Percentiles rank a stretch among this genome's conserved stretches.
These are phyloP conservation scores for Stenichneumon culpator DNA, from an alignment of 2,888 invertebrate species.

Conservation along the genomic window DNA sequence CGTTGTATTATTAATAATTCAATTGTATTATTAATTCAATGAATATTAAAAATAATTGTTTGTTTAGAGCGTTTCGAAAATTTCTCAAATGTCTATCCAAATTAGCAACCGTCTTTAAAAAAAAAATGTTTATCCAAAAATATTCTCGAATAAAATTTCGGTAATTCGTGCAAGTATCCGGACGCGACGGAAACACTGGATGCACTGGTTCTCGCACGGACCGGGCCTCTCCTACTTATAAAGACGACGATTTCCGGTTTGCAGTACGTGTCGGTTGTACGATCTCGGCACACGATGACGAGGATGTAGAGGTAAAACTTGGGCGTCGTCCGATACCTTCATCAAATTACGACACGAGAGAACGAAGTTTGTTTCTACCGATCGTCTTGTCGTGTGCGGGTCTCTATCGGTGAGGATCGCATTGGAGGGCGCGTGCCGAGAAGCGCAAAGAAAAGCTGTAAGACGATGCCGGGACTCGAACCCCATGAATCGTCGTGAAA, in stretches of 20 bases:
- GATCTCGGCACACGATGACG: constrained; percentile 70
- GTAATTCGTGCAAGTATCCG: not conserved
- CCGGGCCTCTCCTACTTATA: constrained; percentile 72
- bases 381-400: constrained; percentile 16
- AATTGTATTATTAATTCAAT: no score
- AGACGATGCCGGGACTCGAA: constrained; percentile 25
- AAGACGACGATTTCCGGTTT: constrained; percentile 69
- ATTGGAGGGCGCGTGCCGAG: constrained; percentile 50
- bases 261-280: constrained; percentile 67
- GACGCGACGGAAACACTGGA: not conserved
- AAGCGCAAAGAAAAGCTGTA: constrained; percentile 34
- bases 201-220: constrained; percentile 42
- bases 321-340: constrained; percentile 70
- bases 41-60: not conserved
- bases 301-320: constrained; percentile 72
- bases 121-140: no score
- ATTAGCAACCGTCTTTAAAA: not conserved
- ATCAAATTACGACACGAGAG: constrained; percentile 58
- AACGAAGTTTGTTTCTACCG: constrained; percentile 54
- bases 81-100: not conserved
- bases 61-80: not conserved
- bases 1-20: not conserved
- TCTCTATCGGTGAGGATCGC: constrained; percentile 38
- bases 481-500: constrained; percentile 54
- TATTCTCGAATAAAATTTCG: not conserved